Base-by-base conservation (phyloP, 64 coral and sea anemone species). In the Stichodactyla mertensii region DNA sequence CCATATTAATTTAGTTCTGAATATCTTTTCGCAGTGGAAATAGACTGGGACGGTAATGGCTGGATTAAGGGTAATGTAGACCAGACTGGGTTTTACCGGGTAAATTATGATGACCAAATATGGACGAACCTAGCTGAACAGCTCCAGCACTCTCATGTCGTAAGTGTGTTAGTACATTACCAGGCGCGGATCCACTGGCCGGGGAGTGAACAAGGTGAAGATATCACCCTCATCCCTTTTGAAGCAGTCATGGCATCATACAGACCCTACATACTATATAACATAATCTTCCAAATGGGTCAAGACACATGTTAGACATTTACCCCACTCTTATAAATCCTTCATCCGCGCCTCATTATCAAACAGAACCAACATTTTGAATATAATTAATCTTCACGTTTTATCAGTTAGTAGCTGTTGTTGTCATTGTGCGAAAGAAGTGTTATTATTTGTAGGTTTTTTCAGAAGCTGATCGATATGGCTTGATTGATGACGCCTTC, bases 41-140 rank as follows among this genome's bases (percentile, higher is more conserved):
- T 92, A n/a, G 81, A 67, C 2, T 95, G 96, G 92, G 90, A 92
- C 77, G 90, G 93, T 80, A 94, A 84, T 10, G 89, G 86, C 13
- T 98, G 93, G 96, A 92, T 98, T 52, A 98, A 98, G 64, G 96
- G 90, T 55, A 98, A 98, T 57, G 64, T 90, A 6, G 81, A 88
- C 4, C 96, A 95, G 64, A 89, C 85, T 36, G 96, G 96, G 6
- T 95, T 95, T 52, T 98, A 98, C 77, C 85, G 96, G 10, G 93
- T 98, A 14, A 98, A 98, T 45, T 98, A 98, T 57, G 79, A 89
- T 20, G 84, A 74, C 10, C 55, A 67, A 24, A 92, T 83, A 24
- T 98, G 96, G 96, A 23, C 20, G 0, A 70, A 28, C 11, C 23
- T 98, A 6, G 90, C 88, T 31, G 52, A 78, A 55, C 92, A 98